Conservation (phyloP, 2,888 invertebrate species). For the Cryptocheilus praepositus region DNA sequence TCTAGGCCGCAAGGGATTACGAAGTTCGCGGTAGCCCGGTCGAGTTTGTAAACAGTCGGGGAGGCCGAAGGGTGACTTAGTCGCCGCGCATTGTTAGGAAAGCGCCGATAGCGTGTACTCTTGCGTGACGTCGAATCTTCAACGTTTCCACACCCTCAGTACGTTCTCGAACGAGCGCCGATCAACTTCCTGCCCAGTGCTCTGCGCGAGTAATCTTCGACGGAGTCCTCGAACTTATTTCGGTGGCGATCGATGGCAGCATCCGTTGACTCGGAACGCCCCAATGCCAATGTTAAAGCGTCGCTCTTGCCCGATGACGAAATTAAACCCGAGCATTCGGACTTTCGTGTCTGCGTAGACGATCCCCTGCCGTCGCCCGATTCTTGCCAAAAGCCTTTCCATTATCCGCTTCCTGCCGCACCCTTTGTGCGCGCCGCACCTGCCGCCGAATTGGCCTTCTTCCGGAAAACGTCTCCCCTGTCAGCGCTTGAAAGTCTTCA, state of each 20-base stretch:
- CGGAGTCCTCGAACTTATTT: slow-evolving; percentile 21
- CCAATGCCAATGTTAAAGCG: slow-evolving; percentile 63
- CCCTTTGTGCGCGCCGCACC: slow-evolving; percentile 1
- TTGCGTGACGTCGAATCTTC: neutral
- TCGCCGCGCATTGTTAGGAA: too few species aligned
- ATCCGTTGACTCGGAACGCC: slow-evolving; percentile 42
- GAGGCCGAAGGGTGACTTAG: too few species aligned
- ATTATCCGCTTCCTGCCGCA: slow-evolving; percentile 47
- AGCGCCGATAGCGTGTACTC: too few species aligned
- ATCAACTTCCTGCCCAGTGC: neutral
- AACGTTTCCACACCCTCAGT: neutral
- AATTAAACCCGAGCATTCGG: slow-evolving; percentile 51
- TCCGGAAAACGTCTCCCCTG: slow-evolving; percentile 1
- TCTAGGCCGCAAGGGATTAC: too few species aligned
- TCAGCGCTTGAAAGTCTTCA: slow-evolving; percentile 6
- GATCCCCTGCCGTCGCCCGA: slow-evolving; percentile 16
- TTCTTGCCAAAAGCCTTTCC: slow-evolving; percentile 45
- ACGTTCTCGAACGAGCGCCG: slow-evolving; percentile 20
- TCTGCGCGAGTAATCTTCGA: too few species aligned
- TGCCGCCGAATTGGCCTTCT: neutral
- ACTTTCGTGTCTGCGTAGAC: slow-evolving; percentile 15
- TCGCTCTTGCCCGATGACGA: slow-evolving; percentile 44
- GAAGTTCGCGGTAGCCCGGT: too few species aligned
- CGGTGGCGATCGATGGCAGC: slow-evolving; percentile 28
- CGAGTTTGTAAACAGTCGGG: too few species aligned